Conservation (phyloP, 2,797 vertebrate genomes). For the Basileuterus tristriatus region DNA sequence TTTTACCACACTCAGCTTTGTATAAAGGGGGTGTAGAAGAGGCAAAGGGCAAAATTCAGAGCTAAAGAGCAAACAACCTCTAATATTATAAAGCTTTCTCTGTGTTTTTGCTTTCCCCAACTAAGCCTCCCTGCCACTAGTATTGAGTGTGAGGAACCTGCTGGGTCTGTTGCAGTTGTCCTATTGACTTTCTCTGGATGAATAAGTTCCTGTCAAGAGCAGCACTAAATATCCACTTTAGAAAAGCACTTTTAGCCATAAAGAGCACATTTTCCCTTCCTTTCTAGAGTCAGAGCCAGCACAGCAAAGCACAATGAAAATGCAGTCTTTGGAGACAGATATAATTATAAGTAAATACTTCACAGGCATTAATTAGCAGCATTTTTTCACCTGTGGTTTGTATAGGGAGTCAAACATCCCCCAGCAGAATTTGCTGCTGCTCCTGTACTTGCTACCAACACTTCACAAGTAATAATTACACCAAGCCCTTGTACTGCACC, state of each 20-base stretch:
- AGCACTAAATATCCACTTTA: conserved; percentile 62
- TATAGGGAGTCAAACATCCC: conserved; percentile 9
- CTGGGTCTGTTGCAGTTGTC: conserved; percentile 49
- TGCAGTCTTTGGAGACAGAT: conserved; percentile 24
- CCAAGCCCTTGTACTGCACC: neutral
- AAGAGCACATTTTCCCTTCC: conserved; percentile 45
- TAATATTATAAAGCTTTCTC: neutral
- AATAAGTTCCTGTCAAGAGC: conserved; percentile 58
- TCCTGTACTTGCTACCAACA: neutral
- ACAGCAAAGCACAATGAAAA: conserved; percentile 21
- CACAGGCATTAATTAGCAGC: conserved; percentile 43
- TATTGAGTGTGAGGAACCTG: conserved; percentile 20
- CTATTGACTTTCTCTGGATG: conserved; percentile 61
- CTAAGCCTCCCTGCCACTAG: conserved; percentile 3
- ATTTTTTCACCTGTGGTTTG: conserved; percentile 33
- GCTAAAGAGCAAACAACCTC: neutral
- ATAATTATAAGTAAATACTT: conserved; percentile 67
- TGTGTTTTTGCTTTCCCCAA: conserved; percentile 20
- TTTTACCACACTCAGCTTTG: neutral
- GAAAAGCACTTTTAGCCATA: conserved; percentile 53
- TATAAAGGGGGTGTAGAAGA: neutral
- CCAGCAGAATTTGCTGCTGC: conserved; percentile 2
- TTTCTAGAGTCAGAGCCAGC: conserved; percentile 6
- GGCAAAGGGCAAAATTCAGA: neutral
- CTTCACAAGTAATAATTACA: conserved; percentile 32